These are phyloP conservation scores for Halictus quadricinctus DNA, from an alignment of 2,888 invertebrate genomes.

Conservation along the genomic window DNA sequence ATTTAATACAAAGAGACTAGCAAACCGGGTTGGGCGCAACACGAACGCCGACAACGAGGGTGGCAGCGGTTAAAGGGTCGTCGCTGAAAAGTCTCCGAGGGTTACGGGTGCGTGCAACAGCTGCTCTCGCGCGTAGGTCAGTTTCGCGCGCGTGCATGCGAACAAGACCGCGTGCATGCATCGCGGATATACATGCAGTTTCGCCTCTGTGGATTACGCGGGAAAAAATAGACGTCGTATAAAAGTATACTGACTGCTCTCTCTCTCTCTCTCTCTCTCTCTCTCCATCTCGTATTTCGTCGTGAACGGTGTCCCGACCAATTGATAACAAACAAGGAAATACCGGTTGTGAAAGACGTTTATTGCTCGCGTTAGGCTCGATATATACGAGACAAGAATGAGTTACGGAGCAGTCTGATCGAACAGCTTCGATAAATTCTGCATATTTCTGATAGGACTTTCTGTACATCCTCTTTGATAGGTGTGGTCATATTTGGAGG, in stretches of 20 bases:
- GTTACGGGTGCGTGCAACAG: conserved; percentile 60
- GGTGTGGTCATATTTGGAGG: not conserved
- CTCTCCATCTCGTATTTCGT: conserved; percentile 22
- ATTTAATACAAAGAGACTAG: conserved; percentile 4
- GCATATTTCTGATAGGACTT: not conserved
- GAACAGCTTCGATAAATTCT: conserved; percentile 1
- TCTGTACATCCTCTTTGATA: not conserved
- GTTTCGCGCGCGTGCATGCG: conserved; percentile 47
- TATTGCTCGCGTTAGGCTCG: conserved; percentile 21
- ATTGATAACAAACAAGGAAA: conserved; percentile 41
- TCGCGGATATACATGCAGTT: not conserved
- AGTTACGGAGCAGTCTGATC: not conserved
- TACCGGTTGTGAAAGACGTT: conserved; percentile 22
- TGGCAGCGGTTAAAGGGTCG: conserved; percentile 25
- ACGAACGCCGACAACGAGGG: conserved; percentile 3
- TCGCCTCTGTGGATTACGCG: conserved; percentile 13
- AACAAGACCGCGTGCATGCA: conserved; percentile 13
- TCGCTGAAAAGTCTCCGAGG: conserved; percentile 30
- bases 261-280: not conserved
- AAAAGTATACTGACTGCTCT: conserved; percentile 13
- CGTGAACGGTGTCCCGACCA: conserved; percentile 10
- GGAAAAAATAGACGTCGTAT: not conserved
- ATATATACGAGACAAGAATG: conserved; percentile 12
- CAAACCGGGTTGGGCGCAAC: not conserved
- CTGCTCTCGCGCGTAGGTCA: conserved; percentile 66